Evolutionary conservation across 2,888 invertebrate species (phyloP), one percentile per base, ranked within the genome.

Genomic region (Diarsia rubi): DNA sequence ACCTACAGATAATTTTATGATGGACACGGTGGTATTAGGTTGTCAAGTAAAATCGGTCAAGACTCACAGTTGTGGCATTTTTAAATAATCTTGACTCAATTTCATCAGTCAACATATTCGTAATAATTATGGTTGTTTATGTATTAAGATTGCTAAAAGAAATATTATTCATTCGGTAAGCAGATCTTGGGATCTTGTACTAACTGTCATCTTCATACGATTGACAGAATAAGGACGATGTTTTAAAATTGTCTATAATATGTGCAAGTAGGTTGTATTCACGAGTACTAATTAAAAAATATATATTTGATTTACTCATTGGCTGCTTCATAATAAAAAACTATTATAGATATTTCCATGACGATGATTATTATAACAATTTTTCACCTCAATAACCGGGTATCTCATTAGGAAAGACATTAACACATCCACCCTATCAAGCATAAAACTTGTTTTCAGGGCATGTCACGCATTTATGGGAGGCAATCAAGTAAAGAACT

Each of bases 331-430:
- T 42, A 42, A 24, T 16, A 16, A 57, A 11, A 27, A 19, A 31
- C 49, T 31, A 31, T 27, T 27, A 9, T 24, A 62, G 21, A 1
- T 21, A 9, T 60, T 79, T 31, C 5, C 37, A 19, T 37, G n/a
- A 19, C 37, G 27, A 31, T 24, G 11, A 44, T 60, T 16, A 47
- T 63, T 16, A 47, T 63, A 37, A 21, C 27, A 4, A 37, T 42
- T 54, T 21, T 65, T 52, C n/a, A 45, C 6, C 27, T 47, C 37
- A 27, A 59, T 62, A 27, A 9, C 24, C 44, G 47, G 21, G 24
- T 54, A 37, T 24, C 19, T 75, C 47, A 84, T 83, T 79, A 75
- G 42, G 6, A 12, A 47, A 59, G 52, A 11, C 62, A 81, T 84
- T 77, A 72, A 64, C 63, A 42, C 21, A 27, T 60, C 47, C 31